Evolutionary conservation across 1,140 invertebrate species (phyloP), one percentile per base, ranked within the genome.

Genomic region (Diachasma alloeum): DNA sequence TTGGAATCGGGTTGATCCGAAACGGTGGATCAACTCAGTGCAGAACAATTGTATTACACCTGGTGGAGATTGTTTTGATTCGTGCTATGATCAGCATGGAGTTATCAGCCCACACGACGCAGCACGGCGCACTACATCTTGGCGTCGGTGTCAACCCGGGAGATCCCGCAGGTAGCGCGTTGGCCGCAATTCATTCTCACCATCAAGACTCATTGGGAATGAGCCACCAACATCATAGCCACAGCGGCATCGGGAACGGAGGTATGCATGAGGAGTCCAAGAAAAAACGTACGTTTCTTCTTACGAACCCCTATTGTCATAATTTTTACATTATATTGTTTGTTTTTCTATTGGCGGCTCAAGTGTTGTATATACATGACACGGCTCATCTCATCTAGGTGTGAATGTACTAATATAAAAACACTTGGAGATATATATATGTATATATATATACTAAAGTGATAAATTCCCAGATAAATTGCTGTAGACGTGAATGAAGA

Each of bases 271-370:
- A 89, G 86, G 86, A 89, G 71, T 86, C 85, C 81, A 86, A 88
- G 86, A 89, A 88, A 84, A 88, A 89, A 87, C 87, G 88, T 89
- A 89, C 80, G 87, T 89, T 88, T 89, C 83, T 86, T 87, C 84
- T 86, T 85, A 83, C 77, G 83, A 87, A 83, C 85, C 82, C 31
- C 85, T 78, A 68, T 36, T 72, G 44, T 24, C 68, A 48, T 76
- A n/a, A n/a, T n/a, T 74, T 31, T 70, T 26, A n/a, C 56, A 31
- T 26, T 56, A 75, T 77, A 31, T 31, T 31, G 6, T 31, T 6
- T 31, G 6, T 31, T 31, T 31, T 31, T 31, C 31, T 31, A 31
- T 31, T 31, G 31, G 31, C 31, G 31, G 6, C 31, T 31, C 31
- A 3, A 6, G 31, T 31, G 31, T 31, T 31, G 31, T 26, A 36